Base-by-base conservation (phyloP, 2,113 vertebrate species). In the Cyprinodon variegatus region DNA sequence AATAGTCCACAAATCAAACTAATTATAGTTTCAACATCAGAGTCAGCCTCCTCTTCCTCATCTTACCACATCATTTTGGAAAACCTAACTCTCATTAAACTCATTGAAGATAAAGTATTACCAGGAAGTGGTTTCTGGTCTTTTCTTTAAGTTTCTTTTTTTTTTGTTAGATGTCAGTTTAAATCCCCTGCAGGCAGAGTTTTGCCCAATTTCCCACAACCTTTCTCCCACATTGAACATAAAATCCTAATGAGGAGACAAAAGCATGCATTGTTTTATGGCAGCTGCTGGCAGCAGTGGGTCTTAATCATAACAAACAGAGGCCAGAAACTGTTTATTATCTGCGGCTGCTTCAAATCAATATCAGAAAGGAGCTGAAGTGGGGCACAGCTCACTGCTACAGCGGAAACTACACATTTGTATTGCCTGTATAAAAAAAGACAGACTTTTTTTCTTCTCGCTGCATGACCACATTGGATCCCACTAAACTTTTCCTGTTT, bases 161-260 rank as follows among this genome's bases (percentile, higher is more conserved):
- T 41, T 20, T 68, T 68, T 43, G 60, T 29, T 29, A 29, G 64
- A n/a, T 76, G 61, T 41, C 59, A 7, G 53, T 70, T 75, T 70
- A 29, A 57, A 57, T 57, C 50, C 13, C 11, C 69, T 62, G 29
- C 9, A n/a, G 29, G 59, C 37, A 46, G 39, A n/a, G 64, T 68
- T 64, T 72, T 36, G 2, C 46, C 20, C 72, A 36, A 11, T 12
- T 78, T 85, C 76, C 74, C 78, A 78, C 22, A 5, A 74, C 72
- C 81, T 67, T 60, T 60, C 60, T 84, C 84, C 86, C 88, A 87
- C 72, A 70, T 89, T 83, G 66, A 70, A 70, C 67, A 43, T 84
- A 75, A 85, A 82, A 77, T 64, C 68, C 66, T 74, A 70, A 84
- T 83, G 70, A 82, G 70, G 68, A 89, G 41, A 82, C 86, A 86